phyloP scores from a whole-genome alignment of 92 coral and sea anemone species.

The Zoanthus solanderi region DNA sequence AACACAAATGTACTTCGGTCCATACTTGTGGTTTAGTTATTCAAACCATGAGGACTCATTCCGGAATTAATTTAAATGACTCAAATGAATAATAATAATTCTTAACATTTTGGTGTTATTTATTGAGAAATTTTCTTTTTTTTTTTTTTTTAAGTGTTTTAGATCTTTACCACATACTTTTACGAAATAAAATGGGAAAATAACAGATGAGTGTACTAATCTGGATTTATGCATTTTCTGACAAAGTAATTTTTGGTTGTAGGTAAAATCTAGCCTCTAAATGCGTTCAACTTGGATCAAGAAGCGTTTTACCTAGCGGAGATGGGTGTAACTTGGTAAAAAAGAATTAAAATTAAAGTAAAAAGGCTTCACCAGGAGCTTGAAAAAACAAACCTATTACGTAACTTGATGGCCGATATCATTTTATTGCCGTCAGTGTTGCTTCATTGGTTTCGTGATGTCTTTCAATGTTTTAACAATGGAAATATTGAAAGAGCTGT shows the following conservation, averaged over 20 bases:
- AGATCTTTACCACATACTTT: background rate
- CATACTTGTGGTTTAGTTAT: background rate
- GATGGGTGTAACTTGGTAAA: background rate
- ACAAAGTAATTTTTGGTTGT: background rate
- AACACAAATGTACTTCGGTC: slow-evolving; percentile 22
- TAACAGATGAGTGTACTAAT: background rate
- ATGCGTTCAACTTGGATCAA: background rate
- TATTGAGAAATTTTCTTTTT: too few species aligned
- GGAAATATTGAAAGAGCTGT: background rate
- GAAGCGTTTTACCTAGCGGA: background rate
- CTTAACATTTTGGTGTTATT: background rate
- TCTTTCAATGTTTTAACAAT: background rate
- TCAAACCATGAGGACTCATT: background rate
- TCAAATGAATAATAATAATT: background rate
- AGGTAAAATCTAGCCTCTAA: background rate
- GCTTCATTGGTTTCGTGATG: background rate
- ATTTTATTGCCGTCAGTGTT: background rate
- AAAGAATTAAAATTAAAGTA: too few species aligned
- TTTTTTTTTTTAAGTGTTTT: background rate
- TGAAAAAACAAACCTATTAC: background rate
- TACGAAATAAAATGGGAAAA: background rate
- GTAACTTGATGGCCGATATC: background rate
- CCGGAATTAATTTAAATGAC: background rate
- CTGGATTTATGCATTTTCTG: background rate
- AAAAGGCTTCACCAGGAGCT: background rate